A percentile compares a stretch with the other conserved stretches of the same genome.
Conservation (phyloP, 2,113 vertebrate species). For the Larimichthys polyactis region DNA sequence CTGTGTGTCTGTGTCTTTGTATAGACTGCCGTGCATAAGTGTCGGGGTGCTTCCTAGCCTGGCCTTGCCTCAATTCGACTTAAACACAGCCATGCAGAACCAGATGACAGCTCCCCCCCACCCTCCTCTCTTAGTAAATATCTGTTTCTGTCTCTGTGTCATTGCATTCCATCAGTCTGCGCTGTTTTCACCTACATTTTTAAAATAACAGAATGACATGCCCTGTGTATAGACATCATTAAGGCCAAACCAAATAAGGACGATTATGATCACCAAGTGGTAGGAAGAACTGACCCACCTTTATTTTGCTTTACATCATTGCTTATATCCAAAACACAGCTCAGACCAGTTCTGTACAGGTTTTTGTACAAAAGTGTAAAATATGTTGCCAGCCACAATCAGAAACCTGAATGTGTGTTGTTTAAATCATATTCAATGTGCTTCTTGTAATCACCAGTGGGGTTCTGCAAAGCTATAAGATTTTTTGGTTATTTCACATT, state of each 20-base stretch:
- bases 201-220: not conserved
- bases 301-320: not conserved
- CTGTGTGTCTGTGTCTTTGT: conserved; percentile 21
- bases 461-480: too few species aligned
- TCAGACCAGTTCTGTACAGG: not conserved
- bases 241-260: not conserved
- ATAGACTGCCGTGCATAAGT: not conserved
- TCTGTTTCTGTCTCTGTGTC: not conserved
- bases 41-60: conserved; percentile 19
- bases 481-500: too few species aligned
- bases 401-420: too few species aligned
- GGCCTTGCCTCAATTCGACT: conserved; percentile 58
- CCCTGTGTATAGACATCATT: not conserved
- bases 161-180: not conserved
- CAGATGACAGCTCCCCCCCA: conserved; percentile 75
- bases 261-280: not conserved
- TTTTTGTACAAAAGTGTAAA: not conserved
- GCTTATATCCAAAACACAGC: not conserved
- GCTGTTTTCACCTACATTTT: not conserved
- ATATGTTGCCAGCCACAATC: too few species aligned
- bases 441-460: too few species aligned
- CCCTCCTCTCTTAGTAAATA: conserved; percentile 23
- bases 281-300: not conserved
- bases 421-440: too few species aligned
- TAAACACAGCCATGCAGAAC: conserved; percentile 78